A percentile compares a stretch with the other conserved stretches of the same genome.
phyloP scores from a whole-genome alignment of 2,113 vertebrate genomes.

The Irena cyanogastra region DNA sequence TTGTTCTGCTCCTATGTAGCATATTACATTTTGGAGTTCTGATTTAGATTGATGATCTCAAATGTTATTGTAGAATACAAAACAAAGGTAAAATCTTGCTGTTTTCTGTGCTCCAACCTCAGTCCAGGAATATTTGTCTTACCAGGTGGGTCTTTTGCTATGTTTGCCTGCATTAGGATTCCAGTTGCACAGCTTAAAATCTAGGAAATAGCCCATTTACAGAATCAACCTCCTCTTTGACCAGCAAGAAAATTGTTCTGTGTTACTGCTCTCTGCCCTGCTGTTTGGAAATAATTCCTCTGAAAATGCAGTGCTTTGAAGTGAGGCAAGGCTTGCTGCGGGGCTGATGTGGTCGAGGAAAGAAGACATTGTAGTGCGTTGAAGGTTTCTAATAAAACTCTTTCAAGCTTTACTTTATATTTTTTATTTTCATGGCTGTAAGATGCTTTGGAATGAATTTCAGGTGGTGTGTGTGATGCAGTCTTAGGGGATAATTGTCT shows the following conservation, averaged over 20 bases:
- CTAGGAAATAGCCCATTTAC: not conserved
- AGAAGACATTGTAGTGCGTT: not conserved
- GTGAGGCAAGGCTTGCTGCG: not conserved
- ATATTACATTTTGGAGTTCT: not conserved
- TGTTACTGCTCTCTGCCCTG: not conserved
- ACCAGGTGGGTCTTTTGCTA: not conserved
- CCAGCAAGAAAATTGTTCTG: not conserved
- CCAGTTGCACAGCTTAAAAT: not conserved
- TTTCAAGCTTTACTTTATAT: not conserved
- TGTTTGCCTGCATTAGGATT: not conserved
- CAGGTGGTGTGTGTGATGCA: fast-evolving
- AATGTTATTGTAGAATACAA: not conserved
- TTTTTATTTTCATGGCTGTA: not conserved
- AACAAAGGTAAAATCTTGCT: not conserved
- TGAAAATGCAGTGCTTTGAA: constrained; percentile 25
- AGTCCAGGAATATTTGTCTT: not conserved
- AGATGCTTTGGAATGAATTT: not conserved
- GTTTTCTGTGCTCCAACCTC: not conserved
- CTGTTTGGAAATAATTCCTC: constrained; percentile 7
- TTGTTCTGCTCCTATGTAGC: not conserved
- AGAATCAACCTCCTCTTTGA: not conserved
- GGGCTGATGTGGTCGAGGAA: not conserved
- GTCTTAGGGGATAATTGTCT: not conserved
- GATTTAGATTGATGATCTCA: not conserved
- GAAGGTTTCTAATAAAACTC: not conserved